Base-by-base conservation (phyloP, 1,140 invertebrate species). In the Apocrypta bakeri region DNA sequence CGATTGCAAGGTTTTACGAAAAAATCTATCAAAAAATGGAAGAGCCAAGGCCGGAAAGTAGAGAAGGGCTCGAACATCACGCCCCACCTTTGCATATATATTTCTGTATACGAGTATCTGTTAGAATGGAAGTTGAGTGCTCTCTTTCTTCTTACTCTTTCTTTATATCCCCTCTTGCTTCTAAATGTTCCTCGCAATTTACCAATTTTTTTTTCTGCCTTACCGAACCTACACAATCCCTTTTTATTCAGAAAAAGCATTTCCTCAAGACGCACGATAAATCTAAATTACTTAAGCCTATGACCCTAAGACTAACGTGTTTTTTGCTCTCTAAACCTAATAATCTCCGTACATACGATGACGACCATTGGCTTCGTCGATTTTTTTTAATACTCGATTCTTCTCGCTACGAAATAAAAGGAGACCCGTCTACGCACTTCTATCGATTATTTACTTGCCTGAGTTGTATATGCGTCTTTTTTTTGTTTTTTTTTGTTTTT, bases 311-410 rank as follows among this genome's bases (percentile, higher is more conserved):
- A 78, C 85, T 91, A 89, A 87, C n/a, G 71, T 86, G 84, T 85
- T 83, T 85, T 75, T 87, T 88, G 88, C 84, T 88, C 87, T 84
- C 90, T 66, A 75, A 91, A 88, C 85, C 89, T 92, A 92, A 86
- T 92, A 92, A 92, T 92, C 91, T 92, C 91, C 87, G 88, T 89
- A 74, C 85, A 85, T 86, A 83, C 85, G 85, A 90, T 89, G 87
- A 88, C 88, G 88, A 88, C 89, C 88, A 87, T 74, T 83, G 85
- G 74, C 81, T 82, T 81, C 83, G 61, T 27, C 83, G n/a, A 68
- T 24, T 42, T 56, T 76, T 48, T 24, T 56, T 72, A 69, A 66
- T 79, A 80, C 56, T 40, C 61, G 29, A 48, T 81, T 75, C 11
- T 68, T 75, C 33, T 37, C 25, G 56, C 66, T 68, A 33, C 48